Base-by-base conservation (phyloP, 2,113 vertebrate genomes). In the Bubo blakistoni region DNA sequence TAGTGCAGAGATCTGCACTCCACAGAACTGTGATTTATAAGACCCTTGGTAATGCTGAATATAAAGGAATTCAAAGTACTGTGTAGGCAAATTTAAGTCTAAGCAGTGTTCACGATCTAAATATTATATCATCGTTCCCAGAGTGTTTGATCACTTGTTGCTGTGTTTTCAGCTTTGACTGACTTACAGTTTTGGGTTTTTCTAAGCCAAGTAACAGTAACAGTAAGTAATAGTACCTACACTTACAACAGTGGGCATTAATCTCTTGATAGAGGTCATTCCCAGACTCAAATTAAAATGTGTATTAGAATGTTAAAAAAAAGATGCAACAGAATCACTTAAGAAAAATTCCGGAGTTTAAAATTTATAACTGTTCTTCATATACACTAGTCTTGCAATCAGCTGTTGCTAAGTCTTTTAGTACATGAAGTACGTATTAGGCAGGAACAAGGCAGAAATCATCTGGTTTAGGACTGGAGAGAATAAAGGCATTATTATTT, bases 101-200 rank as follows among this genome's bases (percentile, higher is more conserved):
- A 59, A 67, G 14, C 18, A 54, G 2, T 9, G 7, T 49, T 71
- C 36, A 6, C 46, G 29, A 59, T 67, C 63, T 73, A 32, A 92
- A 72, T 14, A 22, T 38, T 65, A 15, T 46, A 32, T 8, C 34
- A 54, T 52, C 1, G 2, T 80, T 93, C 11, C 36, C 36, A 46
- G 42, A 52, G 18, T 22, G 11, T 67, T 62, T 54, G 21, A 11
- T 82, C n/a, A 44, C 18, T 58, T 83, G 5, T 25, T 82, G 17
- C 13, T 29, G 3, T 65, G 30, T 40, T 61, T 69, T 77, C 29
- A 72, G 4, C 10, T 72, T 84, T 87, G 30, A 57, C 20, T 44
- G 7, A 36, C 16, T 57, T 84, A 11, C 4, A 29, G 7, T n/a
- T 69, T 65, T 2, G 27, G 16, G 2, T 0, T 6, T 72, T 89